Base-by-base conservation (phyloP, 2,113 vertebrate species). In the Kryptolebias marmoratus region DNA sequence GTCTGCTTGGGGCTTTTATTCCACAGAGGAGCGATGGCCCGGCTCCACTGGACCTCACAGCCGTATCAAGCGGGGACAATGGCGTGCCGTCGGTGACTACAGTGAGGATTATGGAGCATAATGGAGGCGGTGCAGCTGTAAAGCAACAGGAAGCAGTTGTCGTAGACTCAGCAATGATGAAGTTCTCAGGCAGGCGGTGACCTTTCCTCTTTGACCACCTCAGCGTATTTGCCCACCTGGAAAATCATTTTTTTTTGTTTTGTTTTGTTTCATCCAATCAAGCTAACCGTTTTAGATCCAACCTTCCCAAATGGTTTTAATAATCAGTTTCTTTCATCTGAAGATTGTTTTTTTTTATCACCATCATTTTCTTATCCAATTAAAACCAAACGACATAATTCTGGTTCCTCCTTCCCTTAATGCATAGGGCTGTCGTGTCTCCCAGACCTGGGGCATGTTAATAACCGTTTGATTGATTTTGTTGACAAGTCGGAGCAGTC, bases 71-170 rank as follows among this genome's bases (percentile, higher is more conserved):
- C 89, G 56, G 89, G 93, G 94, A 98, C 96, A 97, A 98, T 96
- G 81, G 95, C 1, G 65, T 93, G 94, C 92, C 93, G 92, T 83
- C 92, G 86, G 87, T 95, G 95, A 95, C 95, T 95, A 94, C 95
- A 94, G 89, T 77, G 93, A 95, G 97, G 97, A 97, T 99, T 99
- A 98, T 84, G 69, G 94, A 92, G 93, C 92, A 98, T 95, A 98
- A 98, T 97, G 87, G 92, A 89, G 82, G 92, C 91, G 67, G 92
- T 94, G 94, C 94, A 95, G 95, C 95, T 96, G 95, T 96, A 96
- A 95, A 95, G 95, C 93, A 94, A 95, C 95, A 96, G 96, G 96
- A 98, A 96, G 93, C 94, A 88, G 91, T 91, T 93, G 95, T 91
- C 92, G 93, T 96, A 94, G 94, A 96, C 95, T 97, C 96, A 95